Evolutionary conservation across 1,140 invertebrate species (phyloP), one percentile per base, ranked within the genome.

Genomic region (Papilio machaon): DNA sequence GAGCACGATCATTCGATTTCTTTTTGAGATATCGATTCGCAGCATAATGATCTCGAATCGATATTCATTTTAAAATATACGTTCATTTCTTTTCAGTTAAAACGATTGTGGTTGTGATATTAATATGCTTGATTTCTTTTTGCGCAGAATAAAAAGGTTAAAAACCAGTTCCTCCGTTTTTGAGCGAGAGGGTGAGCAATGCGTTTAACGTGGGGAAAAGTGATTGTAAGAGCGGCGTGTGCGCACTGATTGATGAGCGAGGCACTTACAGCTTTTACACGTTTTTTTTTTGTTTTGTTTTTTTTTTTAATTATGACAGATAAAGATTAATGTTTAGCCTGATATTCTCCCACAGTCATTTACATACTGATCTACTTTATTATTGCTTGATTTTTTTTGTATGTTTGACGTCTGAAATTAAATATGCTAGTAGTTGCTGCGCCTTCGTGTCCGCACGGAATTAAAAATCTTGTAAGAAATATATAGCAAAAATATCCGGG

Each of bases 1-100:
- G n/a, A 74, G 11, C n/a, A n/a, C 73, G 46, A 49, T 74, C 9
- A 49, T 49, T 74, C 73, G 73, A 74, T 74, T 49, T 4, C 38
- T 74, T 23, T 43, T 11, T 23, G 2, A 19, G 43, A 74, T 74
- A 74, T 49, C 46, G 73, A 74, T 13, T 74, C 15, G 11, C 17
- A 3, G 49, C 13, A 52, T 52, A 52, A 17, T 52, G 2, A 49
- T 49, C 30, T 74, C 10, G 46, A 74, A 10, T 74, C 15, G 30
- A 23, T 73, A 43, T 73, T 38, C 15, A 46, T 43, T 46, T 43
- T 73, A 46, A n/a, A 73, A 73, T 17, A 30, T 35, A 23, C 58
- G 9, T 58, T 58, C 54, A 58, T 60, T n/a, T 64, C 30, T 46
- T 19, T 74, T n/a, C 38, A 46, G n/a, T 73, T 73, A 73, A 73